These are phyloP conservation scores for Rotaria magnacalcarata DNA, from an alignment of 2,888 invertebrate species.

Conservation along the genomic window DNA sequence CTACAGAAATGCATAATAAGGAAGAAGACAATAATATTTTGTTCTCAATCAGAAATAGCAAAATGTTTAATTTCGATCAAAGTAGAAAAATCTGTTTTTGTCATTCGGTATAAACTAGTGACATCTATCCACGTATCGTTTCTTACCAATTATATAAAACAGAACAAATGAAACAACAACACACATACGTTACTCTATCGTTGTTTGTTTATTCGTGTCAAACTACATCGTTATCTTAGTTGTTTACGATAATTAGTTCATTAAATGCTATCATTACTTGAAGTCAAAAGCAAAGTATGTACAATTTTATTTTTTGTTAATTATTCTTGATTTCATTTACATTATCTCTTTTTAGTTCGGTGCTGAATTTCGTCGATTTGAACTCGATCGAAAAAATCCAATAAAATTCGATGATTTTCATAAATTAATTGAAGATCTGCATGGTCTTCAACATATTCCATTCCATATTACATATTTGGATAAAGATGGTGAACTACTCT, in stretches of 20 bases:
- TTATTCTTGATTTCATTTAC: background rate
- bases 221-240: background rate
- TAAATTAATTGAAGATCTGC: conserved; percentile 38
- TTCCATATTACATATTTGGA: conserved; percentile 90
- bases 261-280: conserved; percentile 7
- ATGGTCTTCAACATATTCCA: conserved; percentile 58
- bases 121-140: background rate
- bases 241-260: background rate
- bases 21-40: too few species aligned
- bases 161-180: background rate
- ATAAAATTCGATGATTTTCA: conserved; percentile 46
- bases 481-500: conserved; percentile 86
- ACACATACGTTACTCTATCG: background rate
- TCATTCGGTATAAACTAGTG: background rate
- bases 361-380: conserved; percentile 46
- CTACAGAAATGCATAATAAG: too few species aligned
- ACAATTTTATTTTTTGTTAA: background rate
- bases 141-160: conserved; percentile 11
- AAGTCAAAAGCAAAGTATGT: conserved; percentile 24
- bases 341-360: conserved; percentile 24
- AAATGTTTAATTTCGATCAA: too few species aligned
- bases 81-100: too few species aligned
- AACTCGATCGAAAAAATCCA: conserved; percentile 35
- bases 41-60: too few species aligned
- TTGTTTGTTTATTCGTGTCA: conserved; percentile 7